Evolutionary conservation across 2,113 vertebrate species (phyloP).

Genomic region (Corydoras maculifer): DNA sequence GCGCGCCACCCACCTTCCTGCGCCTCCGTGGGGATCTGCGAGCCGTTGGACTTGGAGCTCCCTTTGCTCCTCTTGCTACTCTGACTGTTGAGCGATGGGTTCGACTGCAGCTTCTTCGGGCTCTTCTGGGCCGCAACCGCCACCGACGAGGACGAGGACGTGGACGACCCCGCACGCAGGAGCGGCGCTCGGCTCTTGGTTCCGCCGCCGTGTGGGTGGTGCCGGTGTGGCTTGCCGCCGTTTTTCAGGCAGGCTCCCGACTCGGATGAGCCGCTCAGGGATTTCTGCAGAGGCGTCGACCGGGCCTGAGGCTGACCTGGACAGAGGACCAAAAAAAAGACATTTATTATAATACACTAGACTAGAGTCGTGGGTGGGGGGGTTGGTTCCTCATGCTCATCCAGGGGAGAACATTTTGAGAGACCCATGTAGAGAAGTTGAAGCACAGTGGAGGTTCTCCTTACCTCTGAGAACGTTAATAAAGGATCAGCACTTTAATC

Average conservation of each 20-base stretch:
- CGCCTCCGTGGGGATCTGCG: constrained; percentile 85
- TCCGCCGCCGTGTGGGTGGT: constrained; percentile 48
- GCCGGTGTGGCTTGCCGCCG: constrained; percentile 55
- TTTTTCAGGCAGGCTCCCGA: constrained; percentile 58
- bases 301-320: constrained; percentile 65
- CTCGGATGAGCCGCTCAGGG: constrained; percentile 49
- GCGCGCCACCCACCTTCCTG: constrained; percentile 76
- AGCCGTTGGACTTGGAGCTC: constrained; percentile 81
- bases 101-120: constrained; percentile 76
- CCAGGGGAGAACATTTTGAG: too few species aligned
- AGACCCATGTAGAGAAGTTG: background rate
- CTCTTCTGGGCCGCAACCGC: constrained; percentile 59
- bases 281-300: constrained; percentile 51
- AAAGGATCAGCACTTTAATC: too few species aligned
- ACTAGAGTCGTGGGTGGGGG: too few species aligned
- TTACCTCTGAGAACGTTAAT: too few species aligned
- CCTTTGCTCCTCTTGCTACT: constrained; percentile 86
- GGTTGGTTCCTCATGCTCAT: too few species aligned
- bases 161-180: constrained; percentile 54
- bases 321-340: background rate
- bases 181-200: constrained; percentile 55
- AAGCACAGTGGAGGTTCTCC: too few species aligned
- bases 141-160: constrained; percentile 60
- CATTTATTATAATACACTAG: background rate
- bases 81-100: constrained; percentile 87